Evolutionary conservation across 2,797 vertebrate species (phyloP), one percentile per base, ranked within the genome.

Genomic region (Odontamblyopus rebecca): DNA sequence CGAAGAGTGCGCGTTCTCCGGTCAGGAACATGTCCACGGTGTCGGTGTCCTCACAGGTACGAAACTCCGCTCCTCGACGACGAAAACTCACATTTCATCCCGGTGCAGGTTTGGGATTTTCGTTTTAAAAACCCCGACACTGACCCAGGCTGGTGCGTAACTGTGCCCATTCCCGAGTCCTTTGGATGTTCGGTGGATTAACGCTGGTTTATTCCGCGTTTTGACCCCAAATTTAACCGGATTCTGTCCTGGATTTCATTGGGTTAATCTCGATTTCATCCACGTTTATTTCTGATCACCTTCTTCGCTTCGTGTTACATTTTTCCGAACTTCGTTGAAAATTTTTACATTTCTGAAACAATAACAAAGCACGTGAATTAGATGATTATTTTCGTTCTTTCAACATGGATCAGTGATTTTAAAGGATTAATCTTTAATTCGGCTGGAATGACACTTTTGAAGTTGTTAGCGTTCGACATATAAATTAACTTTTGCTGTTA

Each of bases 1-100:
- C 23, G 71, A 77, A 91, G n/a, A 88, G 78, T 79, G 78, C n/a
- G 66, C 77, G 69, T 70, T 79, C 72, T 29, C 68, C 69, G 72
- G 67, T 60, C 27, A 73, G 0, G 44, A 66, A 85, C 38, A 93
- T 87, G 93, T 91, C 89, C 4, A 83, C 85, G 1, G 84, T 89
- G 74, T 89, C 88, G 69, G 73, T 85, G 67, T 90, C 88, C 38
- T 89, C 90, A 88, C 91, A 95, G 94, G 94, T 95, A 19, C 5
- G 19, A 12, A 35, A 62, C 61, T 57, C 69, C 6, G 0, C 1
- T 5, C 5, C 5, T 12, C 19, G n/a, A 54, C 53, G 53, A 9
- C 23, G 23, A 54, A 1, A 1, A 3, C 51, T 54, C 51, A 44
- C 41, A 13, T n/a, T 19, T 6, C 3, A 1, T 54, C 3, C 16